Conservation (phyloP, 2,113 vertebrate species). For the Papio anubis region DNA sequence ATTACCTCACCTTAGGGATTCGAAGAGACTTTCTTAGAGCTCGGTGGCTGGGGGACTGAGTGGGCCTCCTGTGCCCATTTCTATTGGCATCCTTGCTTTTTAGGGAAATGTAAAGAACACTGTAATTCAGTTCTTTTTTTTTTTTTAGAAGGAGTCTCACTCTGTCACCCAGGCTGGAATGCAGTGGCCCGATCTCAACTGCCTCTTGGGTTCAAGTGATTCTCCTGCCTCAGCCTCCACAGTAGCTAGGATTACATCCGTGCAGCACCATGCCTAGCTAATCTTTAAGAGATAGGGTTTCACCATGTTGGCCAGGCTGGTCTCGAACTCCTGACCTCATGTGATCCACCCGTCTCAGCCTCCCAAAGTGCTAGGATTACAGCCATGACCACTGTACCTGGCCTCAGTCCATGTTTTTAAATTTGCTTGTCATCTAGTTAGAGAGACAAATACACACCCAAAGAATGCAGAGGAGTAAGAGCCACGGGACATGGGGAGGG, state of each 20-base stretch:
- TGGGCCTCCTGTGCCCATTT: not conserved
- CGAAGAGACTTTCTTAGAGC: not conserved
- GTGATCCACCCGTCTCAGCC: not conserved
- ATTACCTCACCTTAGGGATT: not conserved
- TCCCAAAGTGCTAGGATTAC: not conserved
- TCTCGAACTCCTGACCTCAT: not conserved
- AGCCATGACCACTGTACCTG: not conserved
- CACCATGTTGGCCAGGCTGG: not conserved
- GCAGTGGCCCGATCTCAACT: no score
- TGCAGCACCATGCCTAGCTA: no score
- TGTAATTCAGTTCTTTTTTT: no score
- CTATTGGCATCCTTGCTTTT: no score
- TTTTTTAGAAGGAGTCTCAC: no score
- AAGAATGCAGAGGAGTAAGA: not conserved
- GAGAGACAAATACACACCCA: not conserved
- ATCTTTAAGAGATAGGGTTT: not conserved
- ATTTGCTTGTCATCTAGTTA: not conserved
- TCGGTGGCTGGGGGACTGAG: accelerated
- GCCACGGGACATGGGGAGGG: no score
- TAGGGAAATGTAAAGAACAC: no score
- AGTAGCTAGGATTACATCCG: no score
- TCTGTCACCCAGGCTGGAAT: no score
- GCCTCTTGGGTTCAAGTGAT: no score
- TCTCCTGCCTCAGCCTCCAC: no score
- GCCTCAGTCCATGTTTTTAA: not conserved